These are phyloP conservation scores for Acanthiza pusilla DNA, from an alignment of 2,797 vertebrate genomes.

Conservation along the genomic window DNA sequence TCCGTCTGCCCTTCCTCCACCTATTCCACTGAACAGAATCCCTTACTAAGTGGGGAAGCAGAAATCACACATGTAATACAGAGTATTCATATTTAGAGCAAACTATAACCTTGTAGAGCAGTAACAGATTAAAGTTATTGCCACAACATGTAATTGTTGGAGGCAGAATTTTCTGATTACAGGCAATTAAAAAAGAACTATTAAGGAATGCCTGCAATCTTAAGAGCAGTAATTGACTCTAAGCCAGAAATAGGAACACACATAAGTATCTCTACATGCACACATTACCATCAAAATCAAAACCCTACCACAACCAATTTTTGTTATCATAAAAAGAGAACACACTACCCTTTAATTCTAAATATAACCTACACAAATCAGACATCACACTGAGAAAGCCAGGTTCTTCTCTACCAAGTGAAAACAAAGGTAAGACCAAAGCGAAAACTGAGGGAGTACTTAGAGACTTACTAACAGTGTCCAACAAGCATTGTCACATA, in stretches of 20 bases:
- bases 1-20: not conserved
- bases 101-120: not conserved
- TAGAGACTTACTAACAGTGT: not conserved
- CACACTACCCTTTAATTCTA: not conserved
- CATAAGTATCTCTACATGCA: not conserved
- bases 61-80: not conserved
- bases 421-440: not conserved
- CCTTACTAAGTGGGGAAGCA: not conserved
- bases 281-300: not conserved
- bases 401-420: not conserved
- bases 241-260: not conserved
- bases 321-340: not conserved
- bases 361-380: not conserved
- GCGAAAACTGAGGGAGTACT: not conserved
- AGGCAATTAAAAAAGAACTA: not conserved
- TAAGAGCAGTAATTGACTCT: not conserved
- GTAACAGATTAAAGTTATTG: not conserved
- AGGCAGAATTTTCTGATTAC: not conserved
- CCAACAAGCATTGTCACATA: not conserved
- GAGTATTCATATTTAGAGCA: not conserved
- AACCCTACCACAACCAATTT: not conserved
- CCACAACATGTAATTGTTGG: not conserved
- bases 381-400: not conserved
- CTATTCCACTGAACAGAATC: not conserved
- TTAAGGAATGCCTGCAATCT: not conserved